Base-by-base conservation (phyloP, 37 sponge, comb jelly and placozoan species). In the Theonella swinhoei region DNA sequence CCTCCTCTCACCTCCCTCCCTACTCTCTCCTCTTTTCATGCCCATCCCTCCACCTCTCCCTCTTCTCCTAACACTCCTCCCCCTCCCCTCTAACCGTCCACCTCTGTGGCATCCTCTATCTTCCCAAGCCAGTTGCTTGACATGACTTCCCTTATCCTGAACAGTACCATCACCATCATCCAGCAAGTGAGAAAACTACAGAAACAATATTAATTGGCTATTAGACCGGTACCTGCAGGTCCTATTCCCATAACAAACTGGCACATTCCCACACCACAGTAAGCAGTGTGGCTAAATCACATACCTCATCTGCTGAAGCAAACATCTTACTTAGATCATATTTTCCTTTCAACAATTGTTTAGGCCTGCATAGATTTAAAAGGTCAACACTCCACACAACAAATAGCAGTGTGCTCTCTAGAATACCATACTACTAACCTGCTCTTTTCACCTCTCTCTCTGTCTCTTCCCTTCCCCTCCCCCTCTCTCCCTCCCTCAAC, bases 251-350 rank as follows among this genome's bases (percentile, higher is more conserved):
- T n/a, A n/a, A n/a, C n/a, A n/a, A n/a, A n/a, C n/a, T n/a, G n/a
- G n/a, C n/a, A n/a, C n/a, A n/a, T n/a, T n/a, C n/a, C n/a, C n/a
- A n/a, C n/a, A n/a, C n/a, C n/a, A n/a, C n/a, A n/a, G n/a, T n/a
- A n/a, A n/a, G n/a, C n/a, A 7, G 54, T 47, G 54, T 47, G 14
- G 11, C 54, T 17, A 14, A 47, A n/a, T 2, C 22, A 33, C 64
- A 4, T 62, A 89, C 93, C 85, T 93, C 90, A 31, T 93, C 93
- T 34, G 89, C 93, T 67, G 89, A 71, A 39, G 93, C 93, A 81
- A 93, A 89, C 93, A 93, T 76, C 4, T 76, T 37, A 23, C 42
- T 78, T 22, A 80, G 24, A 24, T 91, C 88, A 62, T 75, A 80
- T 9, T 30, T 58, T 5, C 62, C 60, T 73, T 24, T 37, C 75